Evolutionary conservation across 2,888 invertebrate species (phyloP).

Genomic region (Altica lythri): DNA sequence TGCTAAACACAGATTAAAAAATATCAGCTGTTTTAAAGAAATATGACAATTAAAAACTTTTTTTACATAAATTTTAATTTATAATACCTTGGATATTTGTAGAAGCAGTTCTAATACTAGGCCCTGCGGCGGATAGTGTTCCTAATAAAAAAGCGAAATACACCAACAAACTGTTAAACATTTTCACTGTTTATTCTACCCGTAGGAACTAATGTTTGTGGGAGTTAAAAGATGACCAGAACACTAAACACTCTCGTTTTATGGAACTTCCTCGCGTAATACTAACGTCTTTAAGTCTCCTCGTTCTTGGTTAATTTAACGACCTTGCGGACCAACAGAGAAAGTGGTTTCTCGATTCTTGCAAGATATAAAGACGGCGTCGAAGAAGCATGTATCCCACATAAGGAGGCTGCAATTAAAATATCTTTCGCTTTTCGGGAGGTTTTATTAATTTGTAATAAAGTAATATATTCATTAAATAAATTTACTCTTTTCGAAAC

Average conservation of each 20-base stretch:
- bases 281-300: conserved; percentile 36
- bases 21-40: too few relatives aligned
- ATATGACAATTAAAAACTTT: too few relatives aligned
- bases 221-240: background rate
- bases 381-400: conserved; percentile 4
- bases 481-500: too few relatives aligned
- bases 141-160: conserved; percentile 38
- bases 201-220: background rate
- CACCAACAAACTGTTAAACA: conserved; percentile 34
- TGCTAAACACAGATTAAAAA: too few relatives aligned
- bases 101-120: conserved; percentile 37
- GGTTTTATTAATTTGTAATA: too few relatives aligned
- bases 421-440: too few relatives aligned
- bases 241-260: conserved; percentile 16
- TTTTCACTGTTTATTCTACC: conserved; percentile 17
- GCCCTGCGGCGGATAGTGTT: conserved; percentile 41
- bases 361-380: conserved; percentile 5
- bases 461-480: too few relatives aligned
- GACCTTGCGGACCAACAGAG: conserved; percentile 44
- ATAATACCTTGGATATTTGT: conserved; percentile 26
- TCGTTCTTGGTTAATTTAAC: conserved; percentile 35
- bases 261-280: conserved; percentile 21
- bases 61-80: conserved; percentile 12
- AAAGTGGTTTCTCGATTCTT: conserved; percentile 42
- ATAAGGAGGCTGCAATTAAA: conserved; percentile 4